Percentiles rank a stretch among this genome's conserved stretches.
phyloP scores from a whole-genome alignment of 2,113 vertebrate species.

The Misgurnus mizolepis region DNA sequence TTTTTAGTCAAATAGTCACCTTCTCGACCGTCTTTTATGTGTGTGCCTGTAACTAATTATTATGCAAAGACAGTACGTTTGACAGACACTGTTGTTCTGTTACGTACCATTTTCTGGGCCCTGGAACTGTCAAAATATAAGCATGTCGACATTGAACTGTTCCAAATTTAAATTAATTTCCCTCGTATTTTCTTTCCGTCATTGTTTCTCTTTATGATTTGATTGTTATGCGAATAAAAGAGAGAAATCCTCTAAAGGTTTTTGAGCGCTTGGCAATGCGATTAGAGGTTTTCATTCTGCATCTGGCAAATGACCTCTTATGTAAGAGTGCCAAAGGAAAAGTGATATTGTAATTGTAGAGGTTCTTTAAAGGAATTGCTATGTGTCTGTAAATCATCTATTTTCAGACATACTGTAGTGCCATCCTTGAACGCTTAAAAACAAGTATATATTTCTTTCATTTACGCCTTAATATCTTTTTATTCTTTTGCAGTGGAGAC shows the following conservation, averaged over 20 bases:
- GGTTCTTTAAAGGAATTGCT: conserved; percentile 76
- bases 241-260: not conserved
- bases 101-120: conserved; percentile 24
- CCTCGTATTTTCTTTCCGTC: not conserved
- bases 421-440: conserved; percentile 14
- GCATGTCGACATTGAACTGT: not conserved
- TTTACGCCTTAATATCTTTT: not conserved
- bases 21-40: not conserved
- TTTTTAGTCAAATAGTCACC: not conserved
- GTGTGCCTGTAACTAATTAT: not conserved
- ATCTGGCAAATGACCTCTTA: conserved; percentile 74
- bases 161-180: conserved; percentile 17
- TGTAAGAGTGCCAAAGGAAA: conserved; percentile 67
- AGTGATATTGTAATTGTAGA: conserved; percentile 77
- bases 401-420: conserved; percentile 27
- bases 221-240: conserved; percentile 54
- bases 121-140: conserved; percentile 20
- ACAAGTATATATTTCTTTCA: not conserved
- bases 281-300: conserved; percentile 58
- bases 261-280: conserved; percentile 60
- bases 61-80: conserved; percentile 14
- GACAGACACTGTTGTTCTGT: conserved; percentile 4
- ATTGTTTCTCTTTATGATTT: not conserved
- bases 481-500: conserved; percentile 85
- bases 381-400: conserved; percentile 54